Evolutionary conservation across 1,140 invertebrate species (phyloP), one percentile per base, ranked within the genome.

Genomic region (Aleiodes sp.): DNA sequence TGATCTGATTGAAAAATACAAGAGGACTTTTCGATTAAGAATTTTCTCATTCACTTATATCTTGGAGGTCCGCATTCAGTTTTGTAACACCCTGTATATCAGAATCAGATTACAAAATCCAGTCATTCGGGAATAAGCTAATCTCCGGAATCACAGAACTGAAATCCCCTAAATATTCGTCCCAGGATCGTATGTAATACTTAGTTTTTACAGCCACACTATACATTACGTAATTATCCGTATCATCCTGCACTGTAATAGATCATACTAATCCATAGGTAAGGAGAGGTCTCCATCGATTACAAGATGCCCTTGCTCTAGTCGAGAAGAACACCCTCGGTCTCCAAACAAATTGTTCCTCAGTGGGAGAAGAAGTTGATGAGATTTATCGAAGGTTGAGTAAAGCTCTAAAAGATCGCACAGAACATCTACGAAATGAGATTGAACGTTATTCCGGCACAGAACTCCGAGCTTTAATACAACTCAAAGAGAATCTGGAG

Each of bases 401-500:
- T 28, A 97, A 97, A 86, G 96, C 95, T 43, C 86, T 98, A 3
- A 96, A 96, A 88, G 95, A 97, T 84, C 91, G 96, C 70, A 96
- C 96, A 14, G 94, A 96, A 75, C 90, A 93, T 80, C 86, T 98
- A 68, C 90, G 94, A 76, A 91, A 91, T 75, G 96, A 98, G 87
- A 90, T 98, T 41, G 95, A 98, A 81, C 90, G 92, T 69, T 98
- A 97, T 81, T 85, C 96, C 73, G 89, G 91, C 52, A 92, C 90
- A 28, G 96, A 98, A 87, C 85, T 95, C 76, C 89, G 92, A 72
- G 94, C 94, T 75, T 87, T 98, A 43, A 91, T 91, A 19, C 91
- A 92, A 65, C 87, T 97, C n/a, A 96, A 97, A 86, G 94, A 96
- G 84, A 96, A 97, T 84, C 86, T 98, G 68, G 95, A 97, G 80